Evolutionary conservation across 2,888 invertebrate genomes (phyloP).

Genomic region (Meteorus cinctellus): DNA sequence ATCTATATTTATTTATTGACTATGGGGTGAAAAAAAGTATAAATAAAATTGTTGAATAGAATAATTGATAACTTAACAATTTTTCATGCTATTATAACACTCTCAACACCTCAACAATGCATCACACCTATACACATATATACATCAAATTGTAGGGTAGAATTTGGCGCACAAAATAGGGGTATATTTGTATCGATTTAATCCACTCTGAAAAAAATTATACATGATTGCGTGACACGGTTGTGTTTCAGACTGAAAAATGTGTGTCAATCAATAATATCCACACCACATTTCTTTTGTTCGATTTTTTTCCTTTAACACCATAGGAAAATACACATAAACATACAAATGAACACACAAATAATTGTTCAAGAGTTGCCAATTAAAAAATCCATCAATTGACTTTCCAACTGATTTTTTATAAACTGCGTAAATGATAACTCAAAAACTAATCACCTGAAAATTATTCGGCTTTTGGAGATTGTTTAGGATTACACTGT

Average conservation of each 20-base stretch:
- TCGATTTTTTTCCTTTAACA: background rate
- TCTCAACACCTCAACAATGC: background rate
- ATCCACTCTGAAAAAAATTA: background rate
- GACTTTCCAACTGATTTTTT: too few species aligned
- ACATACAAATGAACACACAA: background rate
- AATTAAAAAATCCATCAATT: too few species aligned
- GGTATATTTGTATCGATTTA: background rate
- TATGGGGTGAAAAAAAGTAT: background rate
- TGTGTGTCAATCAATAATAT: background rate
- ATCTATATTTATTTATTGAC: background rate
- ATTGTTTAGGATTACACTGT: too few species aligned
- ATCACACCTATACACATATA: slow-evolving; percentile 11
- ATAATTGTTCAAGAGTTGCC: background rate
- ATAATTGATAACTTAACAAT: background rate
- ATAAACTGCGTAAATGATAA: too few species aligned
- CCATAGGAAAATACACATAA: too few species aligned
- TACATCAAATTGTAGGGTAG: slow-evolving; percentile 4
- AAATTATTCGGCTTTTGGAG: too few species aligned
- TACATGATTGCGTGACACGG: background rate
- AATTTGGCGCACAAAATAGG: background rate
- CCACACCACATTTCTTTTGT: background rate
- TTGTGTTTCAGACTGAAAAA: background rate
- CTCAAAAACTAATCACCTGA: too few species aligned
- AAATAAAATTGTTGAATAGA: background rate
- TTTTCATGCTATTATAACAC: background rate